Evolutionary conservation across 1,140 invertebrate species (phyloP).

Genomic region (Anastatus disparis): DNA sequence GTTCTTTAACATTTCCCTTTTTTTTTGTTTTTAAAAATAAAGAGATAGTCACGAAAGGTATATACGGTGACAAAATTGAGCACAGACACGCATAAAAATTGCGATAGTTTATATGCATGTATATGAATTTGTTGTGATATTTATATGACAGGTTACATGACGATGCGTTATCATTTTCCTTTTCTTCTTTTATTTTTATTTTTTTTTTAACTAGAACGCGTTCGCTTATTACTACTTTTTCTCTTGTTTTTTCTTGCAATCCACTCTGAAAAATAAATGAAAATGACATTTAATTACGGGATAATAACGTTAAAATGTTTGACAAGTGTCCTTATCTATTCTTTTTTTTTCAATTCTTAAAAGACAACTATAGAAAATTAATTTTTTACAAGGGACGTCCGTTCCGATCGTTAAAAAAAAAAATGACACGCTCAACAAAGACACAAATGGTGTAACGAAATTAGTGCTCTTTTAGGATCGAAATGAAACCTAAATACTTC

Average conservation of each 20-base stretch:
- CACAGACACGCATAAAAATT: not conserved
- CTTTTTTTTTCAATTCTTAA: no score
- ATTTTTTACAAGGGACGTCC: no score
- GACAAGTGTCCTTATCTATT: not conserved
- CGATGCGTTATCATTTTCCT: not conserved
- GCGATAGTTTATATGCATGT: not conserved
- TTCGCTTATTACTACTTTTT: not conserved
- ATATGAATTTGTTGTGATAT: no score
- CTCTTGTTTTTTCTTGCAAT: not conserved
- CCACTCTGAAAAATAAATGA: no score
- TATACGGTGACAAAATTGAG: conserved; percentile 16
- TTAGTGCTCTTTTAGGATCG: no score
- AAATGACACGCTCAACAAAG: no score
- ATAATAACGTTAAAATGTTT: not conserved
- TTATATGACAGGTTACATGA: not conserved
- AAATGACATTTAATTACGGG: not conserved
- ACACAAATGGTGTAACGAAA: no score
- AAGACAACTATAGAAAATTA: no score
- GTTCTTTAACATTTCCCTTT: not conserved
- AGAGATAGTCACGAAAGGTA: conserved; percentile 11
- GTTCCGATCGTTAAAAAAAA: no score
- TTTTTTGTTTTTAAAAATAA: not conserved
- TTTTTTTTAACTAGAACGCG: no score
- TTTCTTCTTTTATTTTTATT: no score
- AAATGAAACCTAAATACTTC: no score